phyloP scores from a whole-genome alignment of 2,888 invertebrate species.

The Hirtodrosophila duncani region DNA sequence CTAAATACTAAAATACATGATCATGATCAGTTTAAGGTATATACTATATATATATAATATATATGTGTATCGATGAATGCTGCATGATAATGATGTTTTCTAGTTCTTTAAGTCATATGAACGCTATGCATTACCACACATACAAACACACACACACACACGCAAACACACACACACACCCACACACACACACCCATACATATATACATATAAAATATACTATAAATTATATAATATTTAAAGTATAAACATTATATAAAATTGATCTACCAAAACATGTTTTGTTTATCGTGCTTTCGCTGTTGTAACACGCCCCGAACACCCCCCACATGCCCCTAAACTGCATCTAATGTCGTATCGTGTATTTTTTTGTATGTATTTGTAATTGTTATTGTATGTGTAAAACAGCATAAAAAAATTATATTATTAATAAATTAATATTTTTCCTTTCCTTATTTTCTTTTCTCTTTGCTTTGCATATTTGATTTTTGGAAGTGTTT shows the following conservation, averaged over 20 bases:
- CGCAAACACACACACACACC: conserved; percentile 13
- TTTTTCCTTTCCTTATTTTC: conserved; percentile 8
- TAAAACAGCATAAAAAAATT: conserved; percentile 24
- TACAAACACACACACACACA: conserved; percentile 16
- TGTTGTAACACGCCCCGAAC: background rate
- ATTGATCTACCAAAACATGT: conserved; percentile 8
- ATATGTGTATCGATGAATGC: conserved; percentile 8
- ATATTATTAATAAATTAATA: conserved; percentile 14
- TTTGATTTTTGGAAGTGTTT: too few relatives aligned
- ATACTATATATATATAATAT: background rate
- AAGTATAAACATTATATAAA: conserved; percentile 14
- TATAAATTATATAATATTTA: conserved; percentile 29
- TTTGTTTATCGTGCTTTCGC: background rate
- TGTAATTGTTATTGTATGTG: conserved; percentile 56
- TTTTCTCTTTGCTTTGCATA: conserved; percentile 11
- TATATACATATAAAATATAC: conserved; percentile 14
- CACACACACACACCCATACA: conserved; percentile 12
- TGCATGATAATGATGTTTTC: conserved; percentile 54
- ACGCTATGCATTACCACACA: conserved; percentile 34
- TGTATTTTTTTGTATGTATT: conserved; percentile 62
- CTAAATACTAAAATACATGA: too few relatives aligned
- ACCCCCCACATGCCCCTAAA: background rate
- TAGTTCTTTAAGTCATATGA: conserved; percentile 61
- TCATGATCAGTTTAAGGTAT: too few relatives aligned
- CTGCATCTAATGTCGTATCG: conserved; percentile 54